Conservation (phyloP, 2,797 vertebrate genomes). For the Antrozous pallidus region DNA sequence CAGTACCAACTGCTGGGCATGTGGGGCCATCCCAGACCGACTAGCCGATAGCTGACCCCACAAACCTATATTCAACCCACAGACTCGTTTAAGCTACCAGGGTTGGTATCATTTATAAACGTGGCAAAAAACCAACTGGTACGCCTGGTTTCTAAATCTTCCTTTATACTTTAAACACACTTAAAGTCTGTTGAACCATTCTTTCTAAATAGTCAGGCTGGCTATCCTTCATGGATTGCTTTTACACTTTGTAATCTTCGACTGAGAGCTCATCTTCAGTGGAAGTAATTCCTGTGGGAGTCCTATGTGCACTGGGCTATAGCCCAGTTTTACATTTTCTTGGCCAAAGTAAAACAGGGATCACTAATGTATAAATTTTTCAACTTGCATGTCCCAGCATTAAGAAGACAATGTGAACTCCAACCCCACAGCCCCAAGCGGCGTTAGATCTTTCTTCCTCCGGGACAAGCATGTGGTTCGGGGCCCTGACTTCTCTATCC, state of each 20-base stretch:
- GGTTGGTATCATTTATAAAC: background rate
- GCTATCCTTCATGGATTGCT: background rate
- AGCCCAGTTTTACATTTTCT: background rate
- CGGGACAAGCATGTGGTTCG: background rate
- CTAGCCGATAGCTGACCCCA: background rate
- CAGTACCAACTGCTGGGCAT: background rate
- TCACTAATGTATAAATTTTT: background rate
- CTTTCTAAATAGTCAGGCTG: background rate
- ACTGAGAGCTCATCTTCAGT: background rate
- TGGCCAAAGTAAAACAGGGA: background rate
- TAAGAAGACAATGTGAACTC: background rate
- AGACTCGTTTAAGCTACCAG: background rate
- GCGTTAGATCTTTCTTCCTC: background rate
- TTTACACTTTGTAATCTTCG: background rate
- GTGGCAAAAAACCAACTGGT: too few relatives aligned
- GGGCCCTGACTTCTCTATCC: too few relatives aligned
- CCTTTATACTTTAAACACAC: background rate
- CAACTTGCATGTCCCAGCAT: background rate
- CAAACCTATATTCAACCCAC: background rate
- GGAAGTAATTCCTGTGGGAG: background rate
- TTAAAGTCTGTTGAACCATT: background rate
- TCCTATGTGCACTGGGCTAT: background rate
- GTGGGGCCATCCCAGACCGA: background rate
- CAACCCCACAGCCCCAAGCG: background rate
- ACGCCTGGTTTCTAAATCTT: background rate